Evolutionary conservation across 2,888 invertebrate species (phyloP), one percentile per base, ranked within the genome.

Genomic region (Clistopyga incitator): DNA sequence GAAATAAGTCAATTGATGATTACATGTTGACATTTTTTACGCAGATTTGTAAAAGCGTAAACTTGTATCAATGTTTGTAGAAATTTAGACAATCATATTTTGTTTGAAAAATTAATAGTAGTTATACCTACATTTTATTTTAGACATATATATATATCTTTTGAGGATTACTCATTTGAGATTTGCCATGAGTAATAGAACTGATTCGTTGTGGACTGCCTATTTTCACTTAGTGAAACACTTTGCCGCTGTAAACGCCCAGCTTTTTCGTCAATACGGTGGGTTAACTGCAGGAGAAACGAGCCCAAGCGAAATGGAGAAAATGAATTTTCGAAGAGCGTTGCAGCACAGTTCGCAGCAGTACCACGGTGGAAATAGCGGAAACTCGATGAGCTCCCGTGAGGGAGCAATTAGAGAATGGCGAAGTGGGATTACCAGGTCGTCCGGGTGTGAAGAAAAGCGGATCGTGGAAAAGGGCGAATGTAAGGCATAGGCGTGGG

Each of bases 221-320:
- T 65, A 50, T 71, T 81, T 59, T 71, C 78, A 74, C 76, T 82
- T 61, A 59, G 52, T 38, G 68, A 78, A 78, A 82, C 34, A 61
- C 47, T 59, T 34, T 67, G 45, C 52, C 59, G 68, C 47, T 18
- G 54, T 52, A 67, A 59, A 47, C 78, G 65, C 45, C 71, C 23
- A 68, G 67, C 25, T 65, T 65, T 61, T 77, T 67, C 42, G 56
- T 77, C 56, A 61, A 71, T 78, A 50, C 76, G 34, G 13, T 18
- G 20, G 29, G 65, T 29, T 13, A 77, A 56, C 56, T 59, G 38
- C 59, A 34, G 15, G 59, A 45, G 64, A 45, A 25, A 64, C 20
- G 20, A 15, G 61, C 61, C 15, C 25, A 25, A 34, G 47, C 47
- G 38, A 75, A 64, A 75, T 38, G 50, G 78, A 23, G 68, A 71